phyloP scores from a whole-genome alignment of 2,113 vertebrate species.

The Irena cyanogastra region DNA sequence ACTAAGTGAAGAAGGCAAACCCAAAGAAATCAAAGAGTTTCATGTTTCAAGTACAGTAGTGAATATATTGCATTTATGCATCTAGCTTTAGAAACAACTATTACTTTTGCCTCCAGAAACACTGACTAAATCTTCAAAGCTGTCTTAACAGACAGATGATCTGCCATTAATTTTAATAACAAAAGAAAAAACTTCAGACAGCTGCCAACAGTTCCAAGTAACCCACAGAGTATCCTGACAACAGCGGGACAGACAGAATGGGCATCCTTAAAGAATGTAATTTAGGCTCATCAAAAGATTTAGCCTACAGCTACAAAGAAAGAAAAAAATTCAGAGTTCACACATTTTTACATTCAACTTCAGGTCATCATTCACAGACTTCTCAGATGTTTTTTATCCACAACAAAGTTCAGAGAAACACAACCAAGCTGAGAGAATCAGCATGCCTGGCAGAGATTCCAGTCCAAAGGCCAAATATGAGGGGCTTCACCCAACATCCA shows the following conservation, averaged over 20 bases:
- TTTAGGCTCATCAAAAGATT: not conserved
- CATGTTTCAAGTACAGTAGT: not conserved
- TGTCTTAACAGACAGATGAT: not conserved
- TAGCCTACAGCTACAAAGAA: constrained; percentile 13
- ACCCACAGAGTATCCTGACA: not conserved
- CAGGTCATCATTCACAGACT: not conserved
- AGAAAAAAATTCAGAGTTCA: not conserved
- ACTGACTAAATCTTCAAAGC: not conserved
- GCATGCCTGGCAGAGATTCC: not conserved
- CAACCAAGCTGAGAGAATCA: not conserved
- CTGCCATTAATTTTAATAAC: constrained; percentile 33
- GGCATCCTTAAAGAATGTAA: constrained; percentile 1
- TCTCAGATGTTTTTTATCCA: not conserved
- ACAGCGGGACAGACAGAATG: not conserved
- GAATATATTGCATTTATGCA: not conserved
- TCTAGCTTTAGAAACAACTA: not conserved
- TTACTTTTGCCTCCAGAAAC: not conserved
- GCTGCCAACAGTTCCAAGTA: constrained; percentile 22
- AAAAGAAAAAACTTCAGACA: not conserved
- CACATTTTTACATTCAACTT: not conserved
- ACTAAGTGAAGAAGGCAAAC: not conserved
- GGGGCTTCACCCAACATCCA: not conserved
- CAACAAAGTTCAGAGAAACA: not conserved
- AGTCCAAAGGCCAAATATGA: not conserved
- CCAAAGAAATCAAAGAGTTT: not conserved